Base-by-base conservation (phyloP, 2,113 vertebrate genomes). In the Brachionichthys hirsutus region DNA sequence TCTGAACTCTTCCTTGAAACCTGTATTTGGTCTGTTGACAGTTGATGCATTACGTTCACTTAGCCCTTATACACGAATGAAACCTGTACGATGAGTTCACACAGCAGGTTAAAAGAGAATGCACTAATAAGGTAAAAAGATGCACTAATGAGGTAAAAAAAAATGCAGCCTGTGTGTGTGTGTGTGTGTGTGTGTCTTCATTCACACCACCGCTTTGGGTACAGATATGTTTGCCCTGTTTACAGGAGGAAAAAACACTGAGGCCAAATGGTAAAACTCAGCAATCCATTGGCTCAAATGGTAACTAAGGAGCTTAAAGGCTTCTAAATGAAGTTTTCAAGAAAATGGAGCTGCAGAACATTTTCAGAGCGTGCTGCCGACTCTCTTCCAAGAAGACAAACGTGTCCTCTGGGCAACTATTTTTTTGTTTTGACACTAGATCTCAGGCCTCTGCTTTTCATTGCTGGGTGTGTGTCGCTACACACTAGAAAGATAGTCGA, bases 301-400 rank as follows among this genome's bases (percentile, higher is more conserved):
- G 62, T 55, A 62, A 70, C 60, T 40, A 10, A 16, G 14, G 48
- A 57, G 68, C 59, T 73, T 60, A 81, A 81, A 70, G 67, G 62
- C 75, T 17, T 68, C 35, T 38, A 16, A 60, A 14, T 38, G 38
- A 8, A 24, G 62, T 85, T 66, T 67, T 77, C 75, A 78, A 79
- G 67, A 66, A 48, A 76, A 71, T 42, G 4, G 2, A 30, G 24
- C 24, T 30, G 54, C 42, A 69, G 82, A 67, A 74, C 16, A 49
- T 62, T 62, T 42, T 34, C 20, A 53, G 35, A 47, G 70, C 16
- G 50, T 9, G 3, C 53, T 30, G 14, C 52, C 41, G 56, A 61
- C 30, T 9, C 41, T 45, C 44, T 55, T 17, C 24, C 38, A 22
- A 62, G 44, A 44, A 67, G 71, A 40, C 34, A 67, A 54, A 53